A percentile compares a stretch with the other conserved stretches of the same genome.
Conservation (phyloP, 2,797 vertebrate genomes). For the Columba guinea region DNA sequence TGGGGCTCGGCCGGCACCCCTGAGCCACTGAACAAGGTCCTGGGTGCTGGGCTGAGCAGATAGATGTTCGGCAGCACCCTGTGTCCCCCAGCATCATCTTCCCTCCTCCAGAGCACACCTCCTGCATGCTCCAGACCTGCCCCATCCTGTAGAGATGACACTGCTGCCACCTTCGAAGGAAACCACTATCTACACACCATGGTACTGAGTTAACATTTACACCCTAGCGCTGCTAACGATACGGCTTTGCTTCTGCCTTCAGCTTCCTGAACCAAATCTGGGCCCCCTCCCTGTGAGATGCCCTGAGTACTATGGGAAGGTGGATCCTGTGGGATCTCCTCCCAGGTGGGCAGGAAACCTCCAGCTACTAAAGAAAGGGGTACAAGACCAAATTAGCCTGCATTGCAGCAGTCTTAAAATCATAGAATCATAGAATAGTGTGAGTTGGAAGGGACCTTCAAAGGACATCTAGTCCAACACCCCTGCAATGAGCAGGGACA, state of each 20-base stretch:
- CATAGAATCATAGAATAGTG: no score
- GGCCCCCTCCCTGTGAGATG: accelerated
- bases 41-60: neutral
- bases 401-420: no score
- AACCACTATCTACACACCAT: conserved; percentile 48
- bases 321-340: neutral
- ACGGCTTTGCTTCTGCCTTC: conserved; percentile 25
- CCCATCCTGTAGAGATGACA: neutral
- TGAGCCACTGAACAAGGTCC: neutral
- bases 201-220: neutral
- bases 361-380: neutral
- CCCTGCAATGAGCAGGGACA: no score
- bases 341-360: neutral
- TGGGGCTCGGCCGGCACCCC: conserved; percentile 76
- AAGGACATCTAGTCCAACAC: no score
- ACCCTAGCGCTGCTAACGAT: neutral
- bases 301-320: accelerated
- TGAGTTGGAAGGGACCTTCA: no score
- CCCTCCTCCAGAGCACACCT: neutral
- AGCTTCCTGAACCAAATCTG: neutral
- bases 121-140: conserved; percentile 39
- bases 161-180: neutral
- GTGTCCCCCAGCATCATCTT: accelerated
- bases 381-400: neutral
- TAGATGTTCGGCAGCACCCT: accelerated